Base-by-base conservation (phyloP, 2,797 vertebrate species). In the Acipenser ruthenus region DNA sequence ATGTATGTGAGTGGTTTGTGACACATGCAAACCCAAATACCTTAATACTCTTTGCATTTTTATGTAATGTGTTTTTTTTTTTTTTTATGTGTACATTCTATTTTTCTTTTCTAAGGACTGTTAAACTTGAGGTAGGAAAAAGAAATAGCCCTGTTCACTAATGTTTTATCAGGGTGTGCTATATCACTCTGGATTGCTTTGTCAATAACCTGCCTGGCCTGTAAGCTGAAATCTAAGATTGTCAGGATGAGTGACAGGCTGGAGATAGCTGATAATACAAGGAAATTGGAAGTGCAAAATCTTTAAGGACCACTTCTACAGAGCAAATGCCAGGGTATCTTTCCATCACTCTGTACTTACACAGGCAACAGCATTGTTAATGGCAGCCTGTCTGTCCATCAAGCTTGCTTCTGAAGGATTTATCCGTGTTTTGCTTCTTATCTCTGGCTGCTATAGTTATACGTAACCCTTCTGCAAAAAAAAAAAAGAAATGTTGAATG, bases 241-340 rank as follows among this genome's bases (percentile, higher is more conserved):
- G 89, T 91, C 86, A 67, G 78, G 69, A 82, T 95, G 93, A 95
- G 84, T 95, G 94, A 94, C 94, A 95, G 90, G 81, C 82, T 88
- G 86, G 87, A 96, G 92, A 95, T 97, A 93, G 92, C 86, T 91
- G 95, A 95, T 96, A 97, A 96, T 94, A 95, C 92, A 93, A 94
- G 95, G 93, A 93, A 94, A 96, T 91, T 96, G 94, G 89, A 95
- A 93, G 93, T 95, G 90, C 93, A 91, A 95, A 96, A 95, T 94
- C 93, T 95, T 94, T 94, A 95, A 97, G 94, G 91, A 91, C 92
- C 89, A 92, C 88, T 92, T 93, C 91, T 95, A 88, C 89, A 86
- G 89, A 85, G 92, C 91, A 96, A 96, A 96, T 94, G 93, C 92
- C 93, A 94, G 91, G 91, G 90, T 95, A 96, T 96, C 95, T 94